Percentiles rank a stretch among this genome's conserved stretches.
phyloP scores from a whole-genome alignment of 2,888 invertebrate species.

The Boloria selene region DNA sequence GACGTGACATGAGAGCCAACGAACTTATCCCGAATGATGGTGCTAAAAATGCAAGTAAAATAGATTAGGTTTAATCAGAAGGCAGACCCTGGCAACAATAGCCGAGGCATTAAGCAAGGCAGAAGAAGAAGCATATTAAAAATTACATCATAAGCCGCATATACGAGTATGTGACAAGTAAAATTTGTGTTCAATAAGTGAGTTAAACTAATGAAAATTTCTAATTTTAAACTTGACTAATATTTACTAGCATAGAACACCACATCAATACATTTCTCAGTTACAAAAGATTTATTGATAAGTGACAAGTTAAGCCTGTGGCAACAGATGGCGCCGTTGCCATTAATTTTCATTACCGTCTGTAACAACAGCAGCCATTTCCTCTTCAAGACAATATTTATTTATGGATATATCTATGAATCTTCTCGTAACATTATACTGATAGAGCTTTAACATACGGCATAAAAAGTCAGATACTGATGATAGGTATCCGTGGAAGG shows the following conservation, averaged over 20 bases:
- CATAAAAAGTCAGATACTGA: slow-evolving; percentile 9
- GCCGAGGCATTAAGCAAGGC: no score
- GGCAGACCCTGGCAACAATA: no score
- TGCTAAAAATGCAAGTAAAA: no score
- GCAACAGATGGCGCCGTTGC: slow-evolving; percentile 38
- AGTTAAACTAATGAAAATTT: background rate
- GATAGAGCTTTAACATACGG: slow-evolving; percentile 15
- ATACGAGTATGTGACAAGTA: no score
- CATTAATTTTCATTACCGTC: slow-evolving; percentile 43
- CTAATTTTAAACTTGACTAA: background rate
- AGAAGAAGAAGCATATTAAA: no score
- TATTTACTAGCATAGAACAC: background rate
- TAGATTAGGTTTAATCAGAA: no score
- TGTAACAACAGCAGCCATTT: slow-evolving; percentile 38
- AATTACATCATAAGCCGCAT: no score
- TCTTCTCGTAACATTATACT: slow-evolving; percentile 31
- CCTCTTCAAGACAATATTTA: slow-evolving; percentile 37
- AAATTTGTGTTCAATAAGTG: no score
- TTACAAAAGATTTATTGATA: slow-evolving; percentile 37
- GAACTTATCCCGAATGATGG: no score
- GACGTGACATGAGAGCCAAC: no score
- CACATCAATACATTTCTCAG: slow-evolving; percentile 10
- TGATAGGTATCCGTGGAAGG: no score
- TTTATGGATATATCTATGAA: slow-evolving; percentile 37
- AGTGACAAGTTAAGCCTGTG: slow-evolving; percentile 33